Conservation (phyloP, 2,113 vertebrate genomes). For the Diadophis punctatus region DNA sequence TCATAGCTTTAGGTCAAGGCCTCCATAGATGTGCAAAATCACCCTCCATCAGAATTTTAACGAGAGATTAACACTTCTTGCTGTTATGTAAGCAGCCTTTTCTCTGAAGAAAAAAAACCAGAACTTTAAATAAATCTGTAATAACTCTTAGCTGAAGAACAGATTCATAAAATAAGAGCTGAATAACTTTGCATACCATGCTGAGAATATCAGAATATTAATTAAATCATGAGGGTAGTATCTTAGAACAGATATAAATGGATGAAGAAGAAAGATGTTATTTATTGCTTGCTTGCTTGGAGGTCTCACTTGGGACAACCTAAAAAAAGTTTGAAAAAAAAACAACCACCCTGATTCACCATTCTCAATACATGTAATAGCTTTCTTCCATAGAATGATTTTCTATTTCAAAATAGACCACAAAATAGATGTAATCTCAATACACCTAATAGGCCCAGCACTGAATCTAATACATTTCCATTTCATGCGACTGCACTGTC, state of each 20-base stretch:
- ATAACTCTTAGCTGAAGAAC: constrained; percentile 21
- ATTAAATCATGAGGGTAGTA: background rate
- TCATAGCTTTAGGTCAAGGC: constrained; percentile 32
- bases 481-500: background rate
- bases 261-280: background rate
- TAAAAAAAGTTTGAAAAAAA: background rate
- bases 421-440: background rate
- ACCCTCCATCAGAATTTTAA: constrained; percentile 37
- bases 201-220: background rate
- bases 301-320: background rate
- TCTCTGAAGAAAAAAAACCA: background rate
- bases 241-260: background rate
- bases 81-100: constrained; percentile 30
- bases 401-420: background rate
- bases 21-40: background rate
- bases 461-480: background rate
- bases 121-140: constrained; percentile 36
- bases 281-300: background rate
- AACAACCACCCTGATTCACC: background rate
- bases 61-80: constrained; percentile 41
- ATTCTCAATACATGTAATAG: background rate
- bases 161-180: background rate
- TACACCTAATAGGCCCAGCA: background rate
- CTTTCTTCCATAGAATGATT: background rate
- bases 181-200: background rate